Evolutionary conservation across 2,113 vertebrate genomes (phyloP), one percentile per base, ranked within the genome.

Genomic region (Paraplagusia blochii): DNA sequence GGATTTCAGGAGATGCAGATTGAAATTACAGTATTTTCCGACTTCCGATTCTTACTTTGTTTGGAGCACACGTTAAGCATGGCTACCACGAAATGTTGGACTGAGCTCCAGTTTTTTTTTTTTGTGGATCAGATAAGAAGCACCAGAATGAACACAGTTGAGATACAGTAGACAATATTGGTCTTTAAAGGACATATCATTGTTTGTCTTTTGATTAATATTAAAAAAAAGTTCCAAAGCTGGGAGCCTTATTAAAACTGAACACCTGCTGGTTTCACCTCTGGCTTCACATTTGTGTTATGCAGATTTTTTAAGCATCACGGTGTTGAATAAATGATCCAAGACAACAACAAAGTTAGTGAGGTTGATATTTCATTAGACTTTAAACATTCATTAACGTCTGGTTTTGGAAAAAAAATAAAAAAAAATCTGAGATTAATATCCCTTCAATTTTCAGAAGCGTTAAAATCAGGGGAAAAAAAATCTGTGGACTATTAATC

Each of bases 401-500:
- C n/a, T n/a, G n/a, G n/a, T n/a, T n/a, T n/a, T n/a, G n/a, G n/a
- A n/a, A n/a, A n/a, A n/a, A n/a, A n/a, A n/a, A n/a, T n/a, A n/a
- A n/a, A n/a, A n/a, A n/a, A n/a, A n/a, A n/a, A n/a, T 63, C 45
- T 54, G 56, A 66, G 56, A 75, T 58, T 51, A 62, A 61, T 44
- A 58, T 61, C 39, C 67, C 34, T 18, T 0, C 40, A 57, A 75
- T 68, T 46, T 44, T 12, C 56, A 68, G 60, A 67, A 75, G 38
- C 43, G 58, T 50, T 53, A 52, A 83, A 57, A n/a, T n/a, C n/a
- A 58, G 36, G 50, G 50, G 66, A 59, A 67, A 66, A 51, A 75
- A 58, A 64, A 60, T 48, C 38, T 53, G 51, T 14, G 1, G 59
- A 63, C 74, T 83, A 83, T 86, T 90, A 83, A 88, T 87, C 65